A percentile compares a stretch with the other conserved stretches of the same genome.
Conservation (phyloP, 2,113 vertebrate genomes). For the Phalacrocorax carbo region DNA sequence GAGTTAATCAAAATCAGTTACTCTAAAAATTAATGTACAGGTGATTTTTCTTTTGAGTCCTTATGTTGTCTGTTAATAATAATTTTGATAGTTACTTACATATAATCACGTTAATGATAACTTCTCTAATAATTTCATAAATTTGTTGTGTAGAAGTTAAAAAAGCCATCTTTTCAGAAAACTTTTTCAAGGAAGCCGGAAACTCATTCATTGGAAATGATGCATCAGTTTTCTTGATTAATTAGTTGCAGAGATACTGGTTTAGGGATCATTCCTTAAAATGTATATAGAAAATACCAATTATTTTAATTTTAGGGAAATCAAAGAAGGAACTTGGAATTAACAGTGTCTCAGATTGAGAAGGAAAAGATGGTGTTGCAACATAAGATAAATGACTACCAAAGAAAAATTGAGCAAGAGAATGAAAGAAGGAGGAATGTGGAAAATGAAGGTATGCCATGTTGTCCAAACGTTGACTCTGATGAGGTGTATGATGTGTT, state of each 20-base stretch:
- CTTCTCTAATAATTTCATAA: neutral
- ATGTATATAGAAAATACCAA: neutral
- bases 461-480: neutral
- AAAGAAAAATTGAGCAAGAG: slow-evolving; percentile 96
- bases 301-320: slow-evolving; percentile 71
- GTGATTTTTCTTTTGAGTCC: neutral
- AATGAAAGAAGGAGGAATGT: slow-evolving; percentile 92
- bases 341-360: slow-evolving; percentile 86
- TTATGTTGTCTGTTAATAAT: neutral
- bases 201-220: neutral
- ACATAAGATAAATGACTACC: slow-evolving; percentile 90
- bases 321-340: slow-evolving; percentile 87
- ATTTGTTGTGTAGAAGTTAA: neutral
- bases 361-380: slow-evolving; percentile 94
- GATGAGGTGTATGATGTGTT: neutral
- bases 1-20: neutral
- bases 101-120: fast-evolving
- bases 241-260: neutral
- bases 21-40: neutral
- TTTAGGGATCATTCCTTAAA: neutral
- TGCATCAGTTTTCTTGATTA: neutral
- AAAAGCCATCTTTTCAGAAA: neutral
- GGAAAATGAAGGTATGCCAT: slow-evolving; percentile 90
- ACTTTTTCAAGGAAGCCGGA: neutral
- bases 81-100: neutral